Percentiles rank a stretch among this genome's conserved stretches.
Conservation (phyloP, 2,113 vertebrate species). For the Octodon degus region DNA sequence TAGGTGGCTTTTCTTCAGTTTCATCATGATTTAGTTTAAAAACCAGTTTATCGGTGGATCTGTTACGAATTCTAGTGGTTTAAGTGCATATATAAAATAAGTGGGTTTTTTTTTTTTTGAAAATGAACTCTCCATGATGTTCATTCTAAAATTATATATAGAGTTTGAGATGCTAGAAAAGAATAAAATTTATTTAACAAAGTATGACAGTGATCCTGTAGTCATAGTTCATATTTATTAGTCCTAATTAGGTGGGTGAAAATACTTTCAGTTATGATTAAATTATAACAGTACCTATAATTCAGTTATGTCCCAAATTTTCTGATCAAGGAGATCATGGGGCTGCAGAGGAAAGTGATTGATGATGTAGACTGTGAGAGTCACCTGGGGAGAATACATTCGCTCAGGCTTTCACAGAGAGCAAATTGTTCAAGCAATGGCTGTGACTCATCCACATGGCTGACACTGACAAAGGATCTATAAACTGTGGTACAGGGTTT, state of each 20-base stretch:
- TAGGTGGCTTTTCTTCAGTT: not conserved
- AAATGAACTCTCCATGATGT: not conserved
- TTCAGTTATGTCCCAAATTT: too few species aligned
- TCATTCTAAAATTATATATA: conserved; percentile 2
- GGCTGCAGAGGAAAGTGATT: too few species aligned
- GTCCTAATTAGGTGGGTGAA: conserved; percentile 1
- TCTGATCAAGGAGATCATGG: too few species aligned
- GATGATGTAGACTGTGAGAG: too few species aligned
- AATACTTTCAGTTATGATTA: conserved; percentile 38
- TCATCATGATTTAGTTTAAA: not conserved
- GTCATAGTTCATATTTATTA: conserved; percentile 16
- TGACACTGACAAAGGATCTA: too few species aligned
- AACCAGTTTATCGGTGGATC: not conserved
- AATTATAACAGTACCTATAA: not conserved
- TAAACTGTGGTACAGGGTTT: too few species aligned
- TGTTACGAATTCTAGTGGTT: conserved; percentile 16
- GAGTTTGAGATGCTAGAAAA: conserved; percentile 49
- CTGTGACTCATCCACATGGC: too few species aligned
- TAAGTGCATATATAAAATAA: conserved; percentile 2
- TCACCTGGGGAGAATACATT: too few species aligned
- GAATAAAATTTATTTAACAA: conserved; percentile 34
- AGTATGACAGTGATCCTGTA: not conserved
- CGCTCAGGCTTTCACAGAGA: too few species aligned
- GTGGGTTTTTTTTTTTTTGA: not conserved
- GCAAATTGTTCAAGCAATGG: too few species aligned